Evolutionary conservation across 2,113 vertebrate genomes (phyloP).

Genomic region (Microcebus griseorufus): DNA sequence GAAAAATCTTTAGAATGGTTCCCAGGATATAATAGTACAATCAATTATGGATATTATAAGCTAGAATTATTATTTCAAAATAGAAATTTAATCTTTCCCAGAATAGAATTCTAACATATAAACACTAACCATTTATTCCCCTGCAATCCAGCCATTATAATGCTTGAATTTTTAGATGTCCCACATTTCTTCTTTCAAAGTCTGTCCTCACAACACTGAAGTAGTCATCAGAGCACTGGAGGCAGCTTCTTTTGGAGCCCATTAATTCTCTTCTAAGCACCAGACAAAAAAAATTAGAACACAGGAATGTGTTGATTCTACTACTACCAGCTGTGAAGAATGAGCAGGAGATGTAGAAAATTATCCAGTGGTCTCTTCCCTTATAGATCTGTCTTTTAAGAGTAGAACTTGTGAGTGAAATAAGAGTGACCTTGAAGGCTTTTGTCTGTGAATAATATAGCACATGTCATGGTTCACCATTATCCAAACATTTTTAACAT

Average conservation of each 20-base stretch:
- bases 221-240: background rate
- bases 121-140: background rate
- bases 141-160: background rate
- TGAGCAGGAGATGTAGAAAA: background rate
- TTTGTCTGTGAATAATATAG: background rate
- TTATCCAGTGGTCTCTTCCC: background rate
- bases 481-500: background rate
- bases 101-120: background rate
- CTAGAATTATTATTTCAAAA: background rate
- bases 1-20: background rate
- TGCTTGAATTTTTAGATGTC: background rate
- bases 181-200: background rate
- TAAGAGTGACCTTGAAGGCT: background rate
- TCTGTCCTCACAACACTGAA: background rate
- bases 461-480: background rate
- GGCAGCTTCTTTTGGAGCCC: background rate
- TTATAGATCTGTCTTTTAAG: background rate
- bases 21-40: background rate
- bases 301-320: background rate
- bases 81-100: background rate
- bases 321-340: background rate
- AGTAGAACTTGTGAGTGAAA: background rate
- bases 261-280: slow-evolving; percentile 21
- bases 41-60: background rate
- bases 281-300: background rate